phyloP scores from a whole-genome alignment of 2,888 invertebrate species.

The Onchidella celtica region DNA sequence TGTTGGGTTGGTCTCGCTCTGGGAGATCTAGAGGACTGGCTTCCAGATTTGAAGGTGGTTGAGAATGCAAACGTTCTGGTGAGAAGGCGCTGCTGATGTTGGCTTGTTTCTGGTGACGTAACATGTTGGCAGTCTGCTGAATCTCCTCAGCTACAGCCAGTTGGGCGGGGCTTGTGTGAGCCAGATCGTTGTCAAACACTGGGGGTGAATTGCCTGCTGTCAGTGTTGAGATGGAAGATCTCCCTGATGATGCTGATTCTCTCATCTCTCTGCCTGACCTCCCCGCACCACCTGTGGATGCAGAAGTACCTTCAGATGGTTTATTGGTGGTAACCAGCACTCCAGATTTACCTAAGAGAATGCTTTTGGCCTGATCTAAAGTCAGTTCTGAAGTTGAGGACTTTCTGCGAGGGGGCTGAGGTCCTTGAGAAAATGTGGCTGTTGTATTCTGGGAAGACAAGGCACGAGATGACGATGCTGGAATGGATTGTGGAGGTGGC shows the following conservation, averaged over 20 bases:
- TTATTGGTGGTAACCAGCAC: slow-evolving; percentile 56
- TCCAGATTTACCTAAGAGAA: slow-evolving; percentile 72
- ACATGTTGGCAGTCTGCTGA: slow-evolving; percentile 65
- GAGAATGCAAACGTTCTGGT: slow-evolving; percentile 27
- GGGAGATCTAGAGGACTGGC: slow-evolving; percentile 69
- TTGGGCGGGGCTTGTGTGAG: slow-evolving; percentile 32
- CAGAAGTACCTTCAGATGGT: slow-evolving; percentile 2
- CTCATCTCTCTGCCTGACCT: neutral
- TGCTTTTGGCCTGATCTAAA: slow-evolving; percentile 72
- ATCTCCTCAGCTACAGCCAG: slow-evolving; percentile 60
- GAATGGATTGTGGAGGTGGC: slow-evolving; percentile 44
- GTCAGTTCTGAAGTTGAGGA: slow-evolving; percentile 64
- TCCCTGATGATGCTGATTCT: slow-evolving; percentile 6
- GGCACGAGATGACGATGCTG: neutral
- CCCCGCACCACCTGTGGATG: neutral
- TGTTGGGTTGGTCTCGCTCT: slow-evolving; percentile 60
- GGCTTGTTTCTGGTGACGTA: slow-evolving; percentile 52
- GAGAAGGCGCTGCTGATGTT: neutral
- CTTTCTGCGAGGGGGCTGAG: slow-evolving; percentile 14
- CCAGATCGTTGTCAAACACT: slow-evolving; percentile 48
- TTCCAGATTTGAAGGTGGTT: slow-evolving; percentile 55
- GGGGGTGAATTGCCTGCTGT: slow-evolving; percentile 25
- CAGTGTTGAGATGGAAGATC: slow-evolving; percentile 39
- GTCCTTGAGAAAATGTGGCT: neutral
- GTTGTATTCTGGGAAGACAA: neutral